Base-by-base conservation (phyloP, 2,888 invertebrate species). In the Apoda limacodes region DNA sequence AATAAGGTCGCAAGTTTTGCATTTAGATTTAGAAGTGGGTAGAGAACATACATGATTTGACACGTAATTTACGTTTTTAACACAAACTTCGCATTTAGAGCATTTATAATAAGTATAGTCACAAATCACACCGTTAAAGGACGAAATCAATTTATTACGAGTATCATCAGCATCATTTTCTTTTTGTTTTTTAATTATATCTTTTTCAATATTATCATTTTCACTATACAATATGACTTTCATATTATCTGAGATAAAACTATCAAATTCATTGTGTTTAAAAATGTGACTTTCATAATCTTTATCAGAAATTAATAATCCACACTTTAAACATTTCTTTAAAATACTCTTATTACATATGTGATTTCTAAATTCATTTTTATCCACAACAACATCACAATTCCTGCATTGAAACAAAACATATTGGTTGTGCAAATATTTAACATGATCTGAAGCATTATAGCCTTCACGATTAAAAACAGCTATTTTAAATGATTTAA, bases 71-170 rank as follows among this genome's bases (percentile, higher is more conserved):
- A 46, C 37, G 17, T 52, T 45, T 36, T 40, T 52, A 5, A 60
- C 30, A 38, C 67, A 68, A 9, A 68, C 33, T 22, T 53, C 40
- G 37, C 75, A 75, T 31, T 53, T 47, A 5, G 36, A 36, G 42
- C 75, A 75, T 45, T 51, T 58, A 38, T 62, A 67, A 38, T 71
- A 49, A 14, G 55, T 55, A 38, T 63, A 66, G 46, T 74, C 68
- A 40, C 48, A 52, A 32, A 61, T 43, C 13, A 43, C 46, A 9
- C 72, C 71, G 22, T 20, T 49, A 34, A 60, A 71, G 27, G 46
- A 49, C 4, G 55, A 42, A 11, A 22, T 27, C 6, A 34, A 17
- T 17, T 25, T 22, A 11, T 34, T 34, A 10, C n/a, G n/a, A 14
- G 10, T 26, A 4, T 28, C 11, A 17, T 37, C 29, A 7, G 30